These are phyloP conservation scores for Sarcoramphus papa DNA, from an alignment of 2,797 vertebrate species.

Conservation along the genomic window DNA sequence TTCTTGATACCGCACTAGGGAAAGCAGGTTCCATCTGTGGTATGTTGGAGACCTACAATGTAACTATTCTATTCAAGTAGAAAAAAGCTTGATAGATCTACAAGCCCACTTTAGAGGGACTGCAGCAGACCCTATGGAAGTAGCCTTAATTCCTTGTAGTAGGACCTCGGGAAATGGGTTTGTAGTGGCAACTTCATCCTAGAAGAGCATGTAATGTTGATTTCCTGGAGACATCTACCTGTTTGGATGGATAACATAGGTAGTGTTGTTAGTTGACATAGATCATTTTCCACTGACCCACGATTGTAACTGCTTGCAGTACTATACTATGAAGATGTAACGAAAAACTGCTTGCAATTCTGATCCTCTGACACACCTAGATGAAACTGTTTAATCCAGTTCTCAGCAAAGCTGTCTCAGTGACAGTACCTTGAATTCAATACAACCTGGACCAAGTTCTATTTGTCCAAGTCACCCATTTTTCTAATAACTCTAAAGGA, in stretches of 20 bases:
- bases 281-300: not conserved
- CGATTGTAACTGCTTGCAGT: not conserved
- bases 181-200: not conserved
- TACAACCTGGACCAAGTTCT: not conserved
- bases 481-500: not conserved
- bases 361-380: not conserved
- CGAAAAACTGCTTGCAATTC: not conserved
- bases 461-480: not conserved
- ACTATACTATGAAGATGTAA: not conserved
- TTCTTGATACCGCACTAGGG: not conserved
- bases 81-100: not conserved
- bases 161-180: not conserved
- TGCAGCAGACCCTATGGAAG: not conserved
- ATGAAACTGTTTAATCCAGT: not conserved
- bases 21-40: not conserved
- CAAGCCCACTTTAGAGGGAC: not conserved
- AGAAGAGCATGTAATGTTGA: not conserved
- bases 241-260: not conserved
- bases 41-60: not conserved
- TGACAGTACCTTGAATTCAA: not conserved
- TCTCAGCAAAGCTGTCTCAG: not conserved
- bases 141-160: not conserved
- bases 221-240: not conserved
- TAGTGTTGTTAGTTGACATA: not conserved
- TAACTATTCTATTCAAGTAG: not conserved